Evolutionary conservation across 2,797 vertebrate genomes (phyloP).

Genomic region (Tragopan temminckii): DNA sequence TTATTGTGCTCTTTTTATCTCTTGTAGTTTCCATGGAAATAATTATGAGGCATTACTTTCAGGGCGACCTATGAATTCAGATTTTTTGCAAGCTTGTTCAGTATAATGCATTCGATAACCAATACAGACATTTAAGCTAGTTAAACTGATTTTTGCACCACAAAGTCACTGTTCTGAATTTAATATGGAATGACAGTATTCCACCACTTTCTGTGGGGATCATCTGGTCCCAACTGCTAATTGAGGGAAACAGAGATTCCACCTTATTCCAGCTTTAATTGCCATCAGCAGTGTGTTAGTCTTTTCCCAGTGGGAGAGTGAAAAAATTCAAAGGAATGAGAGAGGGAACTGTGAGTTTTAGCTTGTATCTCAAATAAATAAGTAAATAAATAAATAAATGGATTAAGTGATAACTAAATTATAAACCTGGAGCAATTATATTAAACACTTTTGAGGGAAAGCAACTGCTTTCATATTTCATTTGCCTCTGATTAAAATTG

Average conservation of each 20-base stretch:
- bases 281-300: background rate
- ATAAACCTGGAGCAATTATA: background rate
- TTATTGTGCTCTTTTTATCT: background rate
- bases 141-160: background rate
- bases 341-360: background rate
- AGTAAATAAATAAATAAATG: no score
- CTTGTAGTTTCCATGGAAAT: background rate
- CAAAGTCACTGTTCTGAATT: background rate
- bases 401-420: background rate
- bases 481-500: background rate
- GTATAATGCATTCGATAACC: background rate
- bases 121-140: background rate
- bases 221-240: background rate
- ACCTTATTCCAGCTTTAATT: background rate
- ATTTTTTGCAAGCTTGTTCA: background rate
- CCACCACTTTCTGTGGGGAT: background rate
- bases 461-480: background rate
- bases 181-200: background rate
- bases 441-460: background rate
- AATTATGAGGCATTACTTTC: background rate
- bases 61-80: background rate
- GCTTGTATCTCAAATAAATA: background rate
- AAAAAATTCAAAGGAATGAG: background rate
- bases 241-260: background rate
- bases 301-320: background rate